These are phyloP conservation scores for Periphyllus acericola DNA, from an alignment of 2,888 invertebrate genomes.

Conservation along the genomic window DNA sequence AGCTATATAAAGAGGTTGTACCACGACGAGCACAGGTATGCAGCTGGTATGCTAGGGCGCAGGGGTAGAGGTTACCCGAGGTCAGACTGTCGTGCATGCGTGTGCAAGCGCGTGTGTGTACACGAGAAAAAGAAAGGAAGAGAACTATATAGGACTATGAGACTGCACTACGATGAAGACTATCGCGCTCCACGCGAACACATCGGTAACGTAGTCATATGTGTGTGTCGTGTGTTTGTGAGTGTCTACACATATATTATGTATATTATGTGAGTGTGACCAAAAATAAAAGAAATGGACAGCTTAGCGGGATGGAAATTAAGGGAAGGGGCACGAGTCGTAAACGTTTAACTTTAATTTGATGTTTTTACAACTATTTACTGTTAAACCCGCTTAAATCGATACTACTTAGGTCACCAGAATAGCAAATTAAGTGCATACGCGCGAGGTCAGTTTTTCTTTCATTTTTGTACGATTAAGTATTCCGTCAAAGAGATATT, in stretches of 20 bases:
- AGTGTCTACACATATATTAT: neutral
- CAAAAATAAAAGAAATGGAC: neutral
- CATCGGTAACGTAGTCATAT: neutral
- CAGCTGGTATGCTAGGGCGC: conserved; percentile 55
- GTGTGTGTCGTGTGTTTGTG: neutral
- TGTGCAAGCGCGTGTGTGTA: neutral
- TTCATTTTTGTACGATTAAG: no score
- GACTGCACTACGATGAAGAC: neutral
- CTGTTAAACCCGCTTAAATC: no score
- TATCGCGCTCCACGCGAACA: neutral
- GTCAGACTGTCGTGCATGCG: conserved; percentile 36
- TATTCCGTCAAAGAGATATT: no score
- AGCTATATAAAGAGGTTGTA: conserved; percentile 6
- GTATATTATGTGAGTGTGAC: neutral
- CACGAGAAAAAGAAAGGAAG: neutral
- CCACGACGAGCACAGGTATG: conserved; percentile 43
- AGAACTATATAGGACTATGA: neutral
- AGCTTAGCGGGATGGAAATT: neutral
- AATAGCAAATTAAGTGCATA: no score
- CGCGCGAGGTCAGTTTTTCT: no score
- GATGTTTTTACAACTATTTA: neutral
- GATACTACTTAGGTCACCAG: no score
- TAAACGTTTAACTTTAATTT: neutral
- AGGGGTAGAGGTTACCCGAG: conserved; percentile 57
- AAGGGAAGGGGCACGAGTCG: neutral